Evolutionary conservation across 2,797 vertebrate species (phyloP), one percentile per base, ranked within the genome.

Genomic region (Mareca penelope): DNA sequence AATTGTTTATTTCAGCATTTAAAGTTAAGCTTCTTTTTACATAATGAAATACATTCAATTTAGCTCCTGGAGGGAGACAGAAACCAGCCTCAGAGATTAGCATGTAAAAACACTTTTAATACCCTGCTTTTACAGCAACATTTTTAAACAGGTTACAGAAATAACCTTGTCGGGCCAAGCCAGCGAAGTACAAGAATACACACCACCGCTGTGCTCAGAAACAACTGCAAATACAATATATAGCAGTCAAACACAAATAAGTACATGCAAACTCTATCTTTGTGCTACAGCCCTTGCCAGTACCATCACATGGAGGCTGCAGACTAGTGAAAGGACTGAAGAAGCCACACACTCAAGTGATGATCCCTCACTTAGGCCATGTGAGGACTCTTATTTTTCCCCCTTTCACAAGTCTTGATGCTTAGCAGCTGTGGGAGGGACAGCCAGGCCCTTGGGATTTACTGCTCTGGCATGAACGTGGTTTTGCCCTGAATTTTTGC

Each of bases 11-110:
- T 85, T 88, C 67, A 70, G 44, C 31, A n/a, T 80, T 91, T 94
- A 85, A 82, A 94, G 80, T 85, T 78, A 91, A 90, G 79, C 55
- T 95, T 78, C 77, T 90, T 91, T 93, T 95, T 72, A 75, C 44
- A 77, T 85, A 80, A 80, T 55, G 8, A 95, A 89, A 92, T 84
- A 71, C 14, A 79, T 60, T 79, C n/a, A 78, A n/a, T 86, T 94
- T 94, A 88, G 39, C 10, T 93, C 37, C 83, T 56, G 6, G 57
- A 94, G 53, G 75, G n/a, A 76, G n/a, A 57, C 26, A 68, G 39
- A 88, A 92, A 52, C 12, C 44, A 85, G 15, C 16, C 39, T 80
- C 44, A 44, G 73, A 89, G 72, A 83, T 57, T 56, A 76, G 19
- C 3, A 2, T 29, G 65, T 69, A 85, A 80, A 92, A 71, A 4